phyloP scores from a whole-genome alignment of 1,140 invertebrate species.

The Drosophila funebris region DNA sequence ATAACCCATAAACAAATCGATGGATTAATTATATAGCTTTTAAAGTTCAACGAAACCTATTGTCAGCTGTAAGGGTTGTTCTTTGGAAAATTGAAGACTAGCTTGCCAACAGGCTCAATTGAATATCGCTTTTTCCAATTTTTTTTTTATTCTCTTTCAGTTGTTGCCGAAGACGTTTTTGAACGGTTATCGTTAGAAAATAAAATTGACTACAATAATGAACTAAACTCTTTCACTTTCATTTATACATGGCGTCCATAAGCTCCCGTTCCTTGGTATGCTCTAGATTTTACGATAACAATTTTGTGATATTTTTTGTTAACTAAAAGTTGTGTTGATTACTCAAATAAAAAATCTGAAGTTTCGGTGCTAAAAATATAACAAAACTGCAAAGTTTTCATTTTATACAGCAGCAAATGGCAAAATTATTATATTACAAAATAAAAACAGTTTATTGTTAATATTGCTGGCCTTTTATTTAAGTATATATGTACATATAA shows the following conservation, averaged over 20 bases:
- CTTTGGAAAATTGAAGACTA: not conserved
- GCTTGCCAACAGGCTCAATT: constrained; percentile 11
- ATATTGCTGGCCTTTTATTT: not conserved
- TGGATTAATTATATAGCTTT: not conserved
- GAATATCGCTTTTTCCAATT: constrained; percentile 3
- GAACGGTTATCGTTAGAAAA: not conserved
- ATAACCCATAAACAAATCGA: not conserved
- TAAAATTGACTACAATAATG: not conserved
- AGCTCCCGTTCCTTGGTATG: too few species aligned
- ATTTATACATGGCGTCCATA: not conserved
- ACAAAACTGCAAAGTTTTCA: too few species aligned
- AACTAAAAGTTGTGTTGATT: too few species aligned
- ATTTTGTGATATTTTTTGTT: too few species aligned
- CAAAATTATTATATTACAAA: not conserved
- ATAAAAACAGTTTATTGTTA: not conserved
- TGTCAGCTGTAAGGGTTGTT: constrained; percentile 37
- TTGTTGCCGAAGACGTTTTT: constrained; percentile 63
- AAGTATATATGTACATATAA: not conserved
- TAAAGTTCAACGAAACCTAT: constrained; percentile 11
- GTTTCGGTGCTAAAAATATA: too few species aligned
- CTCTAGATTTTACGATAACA: too few species aligned
- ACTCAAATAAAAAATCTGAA: not conserved
- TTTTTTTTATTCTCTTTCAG: constrained; percentile 18
- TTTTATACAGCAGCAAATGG: not conserved
- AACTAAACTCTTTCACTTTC: not conserved